Percentiles rank a stretch among this genome's conserved stretches.
Evolutionary conservation across 2,888 invertebrate species (phyloP).

Genomic region (Agriopis aurantiaria): DNA sequence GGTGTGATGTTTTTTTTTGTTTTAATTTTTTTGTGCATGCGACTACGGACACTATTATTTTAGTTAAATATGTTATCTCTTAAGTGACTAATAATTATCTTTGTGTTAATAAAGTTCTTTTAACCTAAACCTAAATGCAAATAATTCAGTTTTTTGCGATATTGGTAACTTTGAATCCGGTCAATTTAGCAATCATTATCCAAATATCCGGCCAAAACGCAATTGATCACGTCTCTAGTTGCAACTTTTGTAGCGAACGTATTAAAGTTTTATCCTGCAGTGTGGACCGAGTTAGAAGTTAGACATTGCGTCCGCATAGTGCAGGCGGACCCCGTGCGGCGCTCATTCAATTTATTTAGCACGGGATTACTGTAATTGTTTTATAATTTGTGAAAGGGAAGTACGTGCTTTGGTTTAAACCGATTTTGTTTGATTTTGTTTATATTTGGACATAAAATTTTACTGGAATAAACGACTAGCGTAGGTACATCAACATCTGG

Average conservation of each 20-base stretch:
- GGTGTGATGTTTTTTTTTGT: too few species aligned
- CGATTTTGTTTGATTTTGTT: too few species aligned
- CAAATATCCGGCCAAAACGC: background rate
- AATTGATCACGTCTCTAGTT: conserved; percentile 6
- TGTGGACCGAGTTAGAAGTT: conserved; percentile 65
- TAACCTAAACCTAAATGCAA: too few species aligned
- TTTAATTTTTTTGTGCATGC: too few species aligned
- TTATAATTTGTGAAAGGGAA: conserved; percentile 44
- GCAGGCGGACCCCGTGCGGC: conserved; percentile 48
- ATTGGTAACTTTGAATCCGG: background rate
- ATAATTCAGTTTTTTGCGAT: too few species aligned
- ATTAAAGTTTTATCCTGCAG: conserved; percentile 63
- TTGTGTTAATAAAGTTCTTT: too few species aligned
- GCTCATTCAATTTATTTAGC: conserved; percentile 60
- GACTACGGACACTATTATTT: too few species aligned
- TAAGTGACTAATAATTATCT: too few species aligned
- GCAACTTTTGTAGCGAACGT: conserved; percentile 45
- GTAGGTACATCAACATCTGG: too few species aligned
- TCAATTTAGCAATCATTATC: background rate
- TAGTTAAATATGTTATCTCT: too few species aligned
- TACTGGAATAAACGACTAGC: too few species aligned
- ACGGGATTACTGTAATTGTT: conserved; percentile 57
- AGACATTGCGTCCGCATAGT: conserved; percentile 56
- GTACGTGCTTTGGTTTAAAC: background rate
- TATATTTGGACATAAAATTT: too few species aligned